Base-by-base conservation (phyloP, 2,113 vertebrate genomes). In the Pogonocichla stellata region DNA sequence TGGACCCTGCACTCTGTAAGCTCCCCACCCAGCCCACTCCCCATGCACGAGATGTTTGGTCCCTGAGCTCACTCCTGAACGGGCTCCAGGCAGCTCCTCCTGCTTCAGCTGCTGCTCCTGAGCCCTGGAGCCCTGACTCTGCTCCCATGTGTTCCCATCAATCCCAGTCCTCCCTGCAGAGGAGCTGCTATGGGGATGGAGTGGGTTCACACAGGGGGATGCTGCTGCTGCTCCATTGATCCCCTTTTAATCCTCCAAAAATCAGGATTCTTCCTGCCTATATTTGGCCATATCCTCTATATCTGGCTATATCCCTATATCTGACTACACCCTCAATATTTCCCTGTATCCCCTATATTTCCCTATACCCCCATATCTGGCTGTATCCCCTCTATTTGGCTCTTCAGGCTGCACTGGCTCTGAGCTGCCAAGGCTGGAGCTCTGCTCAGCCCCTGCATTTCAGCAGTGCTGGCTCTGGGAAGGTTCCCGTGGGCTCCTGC, bases 51-150 rank as follows among this genome's bases (percentile, higher is more conserved):
- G 61, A 93, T 93, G 57, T 84, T 92, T 95, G 83, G 69, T 88
- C 64, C 64, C 82, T 93, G 90, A 97, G 86, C 90, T 94, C 95
- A 96, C 80, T 91, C 75, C 96, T 96, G 96, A 97, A 95, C 20
- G 64, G 79, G 51, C 19, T 92, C 96, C 96, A 96, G 92, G 96
- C 60, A 90, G 64, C 38, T 92, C 75, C 86, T 66, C 19, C 5
- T 58, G 77, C 64, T 77, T 89, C 90, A 75, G 81, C 85, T 77
- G 67, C 93, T 93, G 7, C 0, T 92, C 90, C 88, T 78, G 85
- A 88, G 96, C 82, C 50, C 58, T 70, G 67, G 38, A 71, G 40
- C 88, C 14, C 67, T 80, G 75, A 12, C 60, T 73, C 45, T n/a
- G 33, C 64, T 90, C 31, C 88, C 92, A 71, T 18, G 14, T 94